Evolutionary conservation across 2,113 vertebrate species (phyloP).

Genomic region (Coturnix japonica): DNA sequence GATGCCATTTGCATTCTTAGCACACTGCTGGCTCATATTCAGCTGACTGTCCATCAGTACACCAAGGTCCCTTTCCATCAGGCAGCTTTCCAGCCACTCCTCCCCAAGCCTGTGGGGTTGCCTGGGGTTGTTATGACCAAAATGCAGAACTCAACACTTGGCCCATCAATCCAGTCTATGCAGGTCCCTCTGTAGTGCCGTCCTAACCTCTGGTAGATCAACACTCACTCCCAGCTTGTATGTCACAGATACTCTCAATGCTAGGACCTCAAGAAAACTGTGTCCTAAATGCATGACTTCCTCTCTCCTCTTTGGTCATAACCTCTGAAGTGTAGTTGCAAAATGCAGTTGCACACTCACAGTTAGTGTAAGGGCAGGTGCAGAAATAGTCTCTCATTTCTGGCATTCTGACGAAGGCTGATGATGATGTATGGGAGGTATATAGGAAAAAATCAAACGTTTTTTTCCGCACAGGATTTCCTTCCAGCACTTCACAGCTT

Average conservation of each 20-base stretch:
- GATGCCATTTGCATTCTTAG: too few relatives aligned
- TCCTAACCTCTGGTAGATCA: too few relatives aligned
- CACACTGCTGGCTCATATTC: too few relatives aligned
- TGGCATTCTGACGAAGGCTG: neutral
- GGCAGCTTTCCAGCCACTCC: too few relatives aligned
- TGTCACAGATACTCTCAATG: neutral
- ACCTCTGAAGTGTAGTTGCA: neutral
- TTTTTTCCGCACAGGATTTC: neutral
- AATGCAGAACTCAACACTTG: too few relatives aligned
- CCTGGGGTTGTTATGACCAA: too few relatives aligned
- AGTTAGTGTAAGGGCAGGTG: neutral
- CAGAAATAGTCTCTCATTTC: neutral
- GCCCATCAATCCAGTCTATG: too few relatives aligned
- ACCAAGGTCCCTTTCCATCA: too few relatives aligned
- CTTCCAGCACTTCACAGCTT: neutral
- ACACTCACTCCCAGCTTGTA: too few relatives aligned
- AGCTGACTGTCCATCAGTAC: too few relatives aligned
- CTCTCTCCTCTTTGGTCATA: neutral
- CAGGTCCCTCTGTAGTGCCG: too few relatives aligned
- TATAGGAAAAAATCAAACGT: neutral
- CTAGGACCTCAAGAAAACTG: neutral
- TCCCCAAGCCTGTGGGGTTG: too few relatives aligned
- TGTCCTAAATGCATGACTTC: fast-evolving
- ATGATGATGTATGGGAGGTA: neutral
- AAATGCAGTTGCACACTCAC: neutral